Evolutionary conservation across 2,888 invertebrate genomes (phyloP).

Genomic region (Phyto melanocephala): DNA sequence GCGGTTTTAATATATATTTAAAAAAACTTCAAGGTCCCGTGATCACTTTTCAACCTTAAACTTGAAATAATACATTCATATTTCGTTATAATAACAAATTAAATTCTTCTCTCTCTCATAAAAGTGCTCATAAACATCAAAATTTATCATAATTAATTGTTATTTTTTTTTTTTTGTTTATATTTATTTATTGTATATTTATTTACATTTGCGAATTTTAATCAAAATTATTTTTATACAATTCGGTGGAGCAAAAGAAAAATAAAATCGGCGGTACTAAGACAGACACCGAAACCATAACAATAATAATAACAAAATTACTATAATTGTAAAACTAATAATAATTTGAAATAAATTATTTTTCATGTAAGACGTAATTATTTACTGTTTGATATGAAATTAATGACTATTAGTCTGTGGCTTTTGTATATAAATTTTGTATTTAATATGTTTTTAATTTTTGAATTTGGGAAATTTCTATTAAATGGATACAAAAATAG

Average conservation of each 20-base stretch:
- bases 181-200: background rate
- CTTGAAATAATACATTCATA: conserved; percentile 12
- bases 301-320: background rate
- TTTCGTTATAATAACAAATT: background rate
- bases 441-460: background rate
- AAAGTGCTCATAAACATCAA: conserved; percentile 11
- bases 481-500: background rate
- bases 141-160: conserved; percentile 19
- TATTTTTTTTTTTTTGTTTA: background rate
- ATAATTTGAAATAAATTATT: background rate
- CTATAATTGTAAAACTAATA: background rate
- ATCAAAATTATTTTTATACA: background rate
- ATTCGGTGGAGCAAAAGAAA: background rate
- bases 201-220: background rate
- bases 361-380: conserved; percentile 35
- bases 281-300: background rate
- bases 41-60: background rate
- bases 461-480: background rate
- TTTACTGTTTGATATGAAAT: conserved; percentile 31
- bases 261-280: background rate
- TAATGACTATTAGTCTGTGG: conserved; percentile 45
- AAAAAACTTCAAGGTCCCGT: too few species aligned
- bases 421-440: background rate
- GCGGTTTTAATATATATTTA: too few species aligned
- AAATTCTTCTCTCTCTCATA: background rate